A percentile compares a stretch with the other conserved stretches of the same genome.
phyloP scores from a whole-genome alignment of 2,797 vertebrate genomes.

The Ptychobarbus kaznakovi region DNA sequence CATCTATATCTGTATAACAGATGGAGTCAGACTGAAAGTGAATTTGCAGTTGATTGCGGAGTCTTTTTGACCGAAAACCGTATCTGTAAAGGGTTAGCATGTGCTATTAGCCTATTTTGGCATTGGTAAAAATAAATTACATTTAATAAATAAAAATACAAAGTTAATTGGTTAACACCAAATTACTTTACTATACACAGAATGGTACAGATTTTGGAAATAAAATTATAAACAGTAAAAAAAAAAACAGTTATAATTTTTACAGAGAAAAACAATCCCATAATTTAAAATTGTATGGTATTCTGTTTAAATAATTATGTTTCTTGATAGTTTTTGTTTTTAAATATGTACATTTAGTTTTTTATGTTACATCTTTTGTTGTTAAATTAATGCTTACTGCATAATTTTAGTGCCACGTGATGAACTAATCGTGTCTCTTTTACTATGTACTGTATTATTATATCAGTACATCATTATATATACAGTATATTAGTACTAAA shows the following conservation, averaged over 20 bases:
- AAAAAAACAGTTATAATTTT: neutral
- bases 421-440: neutral
- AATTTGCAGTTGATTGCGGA: neutral
- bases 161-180: neutral
- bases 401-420: neutral
- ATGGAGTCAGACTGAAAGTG: neutral
- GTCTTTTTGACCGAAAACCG: neutral
- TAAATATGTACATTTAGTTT: neutral
- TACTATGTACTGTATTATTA: neutral
- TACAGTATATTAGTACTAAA: neutral
- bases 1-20: too few relatives aligned
- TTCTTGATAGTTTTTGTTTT: neutral
- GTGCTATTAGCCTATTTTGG: neutral
- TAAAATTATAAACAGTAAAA: too few relatives aligned
- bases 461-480: neutral
- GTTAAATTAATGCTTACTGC: neutral
- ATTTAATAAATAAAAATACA: too few relatives aligned
- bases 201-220: too few relatives aligned
- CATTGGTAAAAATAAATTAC: neutral
- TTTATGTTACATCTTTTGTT: neutral
- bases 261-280: neutral
- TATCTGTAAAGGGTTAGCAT: neutral
- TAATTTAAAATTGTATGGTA: neutral
- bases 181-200: neutral
- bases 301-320: neutral